These are phyloP conservation scores for Sylvicapra grimmia DNA, from an alignment of 2,113 vertebrate genomes.

Conservation along the genomic window DNA sequence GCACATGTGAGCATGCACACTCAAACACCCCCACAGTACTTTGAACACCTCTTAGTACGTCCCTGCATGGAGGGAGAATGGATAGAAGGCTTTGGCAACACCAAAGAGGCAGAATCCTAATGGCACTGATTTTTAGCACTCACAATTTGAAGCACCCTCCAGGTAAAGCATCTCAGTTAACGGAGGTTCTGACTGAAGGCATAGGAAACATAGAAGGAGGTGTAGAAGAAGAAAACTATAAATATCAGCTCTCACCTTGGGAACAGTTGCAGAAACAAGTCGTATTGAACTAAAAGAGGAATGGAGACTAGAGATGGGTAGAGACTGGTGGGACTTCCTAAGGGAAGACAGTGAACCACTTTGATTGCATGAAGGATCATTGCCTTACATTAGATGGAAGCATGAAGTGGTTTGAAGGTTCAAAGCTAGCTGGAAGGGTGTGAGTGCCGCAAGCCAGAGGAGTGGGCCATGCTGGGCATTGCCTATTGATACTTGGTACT, in stretches of 20 bases:
- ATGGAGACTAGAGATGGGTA: not conserved
- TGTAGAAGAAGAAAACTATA: not conserved
- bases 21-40: not conserved
- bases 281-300: not conserved
- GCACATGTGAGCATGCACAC: not conserved
- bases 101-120: not conserved
- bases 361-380: not conserved
- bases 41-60: not conserved
- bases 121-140: not conserved
- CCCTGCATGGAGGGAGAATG: not conserved
- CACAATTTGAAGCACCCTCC: not conserved
- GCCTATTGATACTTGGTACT: not conserved
- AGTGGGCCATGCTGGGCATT: fast-evolving
- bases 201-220: not conserved
- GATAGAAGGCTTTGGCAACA: not conserved
- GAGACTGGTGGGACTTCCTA: not conserved
- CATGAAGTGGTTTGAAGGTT: not conserved
- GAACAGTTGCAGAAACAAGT: not conserved
- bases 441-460: not conserved
- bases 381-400: not conserved
- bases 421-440: not conserved
- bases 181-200: not conserved
- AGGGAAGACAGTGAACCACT: not conserved
- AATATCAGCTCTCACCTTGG: not conserved
- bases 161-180: not conserved